These are phyloP conservation scores for Poicephalus meyeri DNA, from an alignment of 2,113 vertebrate species.

Conservation along the genomic window DNA sequence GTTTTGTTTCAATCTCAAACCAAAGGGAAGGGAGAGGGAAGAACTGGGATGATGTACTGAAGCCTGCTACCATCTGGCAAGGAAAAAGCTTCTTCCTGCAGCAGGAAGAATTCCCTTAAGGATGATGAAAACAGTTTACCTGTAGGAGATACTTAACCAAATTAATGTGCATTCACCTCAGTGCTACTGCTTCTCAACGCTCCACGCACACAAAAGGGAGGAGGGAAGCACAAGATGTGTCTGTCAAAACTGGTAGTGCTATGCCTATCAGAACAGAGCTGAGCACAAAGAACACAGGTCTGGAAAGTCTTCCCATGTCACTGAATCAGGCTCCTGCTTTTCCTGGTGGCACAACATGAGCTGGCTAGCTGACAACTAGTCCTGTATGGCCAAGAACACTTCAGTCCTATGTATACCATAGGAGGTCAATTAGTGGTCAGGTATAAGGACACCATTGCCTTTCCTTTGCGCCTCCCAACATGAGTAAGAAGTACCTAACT, in stretches of 20 bases:
- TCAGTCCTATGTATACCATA: not conserved
- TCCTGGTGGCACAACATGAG: not conserved
- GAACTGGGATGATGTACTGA: not conserved
- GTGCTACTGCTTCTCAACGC: not conserved
- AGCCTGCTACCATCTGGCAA: not conserved
- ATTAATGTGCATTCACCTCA: not conserved
- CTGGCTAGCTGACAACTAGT: not conserved
- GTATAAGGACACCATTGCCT: not conserved
- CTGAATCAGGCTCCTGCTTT: not conserved
- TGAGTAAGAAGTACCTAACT: not conserved
- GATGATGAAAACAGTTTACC: not conserved
- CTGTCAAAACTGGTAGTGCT: not conserved
- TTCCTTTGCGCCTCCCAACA: not conserved
- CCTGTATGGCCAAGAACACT: not conserved
- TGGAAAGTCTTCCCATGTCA: not conserved
- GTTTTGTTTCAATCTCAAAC: not conserved
- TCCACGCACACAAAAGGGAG: not conserved
- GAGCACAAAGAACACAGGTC: not conserved
- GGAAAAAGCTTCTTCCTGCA: not conserved
- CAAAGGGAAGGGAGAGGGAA: not conserved
- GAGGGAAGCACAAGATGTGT: not conserved
- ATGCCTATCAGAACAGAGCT: not conserved
- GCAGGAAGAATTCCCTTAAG: not conserved
- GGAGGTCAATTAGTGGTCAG: not conserved
- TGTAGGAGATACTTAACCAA: not conserved